Base-by-base conservation (phyloP, 2,113 vertebrate species). In the Megalops atlanticus region DNA sequence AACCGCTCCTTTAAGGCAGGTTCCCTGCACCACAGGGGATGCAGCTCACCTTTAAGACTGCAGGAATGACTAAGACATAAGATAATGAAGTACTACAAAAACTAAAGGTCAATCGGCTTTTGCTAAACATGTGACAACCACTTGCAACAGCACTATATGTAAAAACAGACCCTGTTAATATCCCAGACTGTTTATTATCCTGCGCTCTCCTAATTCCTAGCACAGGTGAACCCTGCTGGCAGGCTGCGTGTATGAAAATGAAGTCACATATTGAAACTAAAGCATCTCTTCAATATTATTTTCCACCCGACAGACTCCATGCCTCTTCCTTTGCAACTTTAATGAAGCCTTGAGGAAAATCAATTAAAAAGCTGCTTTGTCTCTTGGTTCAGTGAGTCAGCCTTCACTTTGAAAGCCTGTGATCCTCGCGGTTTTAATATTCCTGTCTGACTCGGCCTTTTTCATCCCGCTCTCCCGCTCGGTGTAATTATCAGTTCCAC, bases 351-450 rank as follows among this genome's bases (percentile, higher is more conserved):
- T 21, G 58, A 64, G 38, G 79, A 72, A 38, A 80, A 80, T 80
- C 78, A 79, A 79, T 79, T 79, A 74, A 74, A 79, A 79, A 45
- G 70, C 69, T 80, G 45, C 79, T 47, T 73, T 71, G 70, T 77
- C 41, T 36, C 64, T 14, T 24, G 78, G 31, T 38, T 24, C 33
- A n/a, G 39, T 49, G 78, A 47, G 33, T 35, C 14, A 36, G 79
- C 41, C 78, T 58, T 36, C 64, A 41, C 78, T 36, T 35, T 31
- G 52, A 35, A 21, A 75, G 54, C 8, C 74, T 7, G 27, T 27
- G 24, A 58, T 21, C 14, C 33, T 76, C 74, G 36, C 31, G n/a
- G 54, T 39, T 69, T 76, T 76, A 76, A 81, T 81, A 81, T 81
- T 81, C 41, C 52, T 75, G 40, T 76, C 54, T 38, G 43, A 35